These are phyloP conservation scores for Dermolepida albohirtum DNA, from an alignment of 2,888 invertebrate species.

Conservation along the genomic window DNA sequence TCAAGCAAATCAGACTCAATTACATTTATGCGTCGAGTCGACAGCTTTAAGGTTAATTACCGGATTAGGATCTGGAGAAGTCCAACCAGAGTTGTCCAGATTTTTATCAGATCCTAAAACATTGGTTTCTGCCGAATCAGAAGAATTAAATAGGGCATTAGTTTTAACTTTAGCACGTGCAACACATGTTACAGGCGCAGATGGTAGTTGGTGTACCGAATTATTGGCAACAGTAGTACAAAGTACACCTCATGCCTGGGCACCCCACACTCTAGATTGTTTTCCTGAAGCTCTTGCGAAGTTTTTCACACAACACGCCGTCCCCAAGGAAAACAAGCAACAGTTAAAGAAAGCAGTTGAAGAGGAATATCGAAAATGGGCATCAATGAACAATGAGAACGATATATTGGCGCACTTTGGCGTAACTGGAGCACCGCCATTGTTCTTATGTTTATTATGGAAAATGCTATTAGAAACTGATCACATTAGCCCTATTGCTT, in stretches of 20 bases:
- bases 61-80: slow-evolving; percentile 74
- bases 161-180: slow-evolving; percentile 93
- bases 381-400: slow-evolving; percentile 96
- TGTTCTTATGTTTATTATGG: slow-evolving; percentile 94
- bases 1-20: slow-evolving; percentile 94
- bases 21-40: slow-evolving; percentile 80
- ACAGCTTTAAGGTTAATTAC: slow-evolving; percentile 63
- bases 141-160: slow-evolving; percentile 93
- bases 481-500: slow-evolving; percentile 93
- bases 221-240: slow-evolving; percentile 90
- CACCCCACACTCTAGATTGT: slow-evolving; percentile 90
- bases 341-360: slow-evolving; percentile 92
- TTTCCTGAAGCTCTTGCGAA: slow-evolving; percentile 91
- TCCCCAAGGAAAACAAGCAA: slow-evolving; percentile 90
- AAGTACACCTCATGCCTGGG: slow-evolving; percentile 96
- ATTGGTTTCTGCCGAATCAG: slow-evolving; percentile 92
- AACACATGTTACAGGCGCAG: slow-evolving; percentile 91
- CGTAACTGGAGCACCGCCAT: slow-evolving; percentile 88
- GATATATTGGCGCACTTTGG: slow-evolving; percentile 97
- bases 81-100: slow-evolving; percentile 92
- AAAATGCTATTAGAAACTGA: slow-evolving; percentile 96
- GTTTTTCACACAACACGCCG: slow-evolving; percentile 88
- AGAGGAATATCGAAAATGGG: slow-evolving; percentile 96
- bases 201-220: slow-evolving; percentile 91
- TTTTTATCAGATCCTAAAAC: slow-evolving; percentile 93